Evolutionary conservation across 2,797 vertebrate species (phyloP).

Genomic region (Anguilla marmorata): DNA sequence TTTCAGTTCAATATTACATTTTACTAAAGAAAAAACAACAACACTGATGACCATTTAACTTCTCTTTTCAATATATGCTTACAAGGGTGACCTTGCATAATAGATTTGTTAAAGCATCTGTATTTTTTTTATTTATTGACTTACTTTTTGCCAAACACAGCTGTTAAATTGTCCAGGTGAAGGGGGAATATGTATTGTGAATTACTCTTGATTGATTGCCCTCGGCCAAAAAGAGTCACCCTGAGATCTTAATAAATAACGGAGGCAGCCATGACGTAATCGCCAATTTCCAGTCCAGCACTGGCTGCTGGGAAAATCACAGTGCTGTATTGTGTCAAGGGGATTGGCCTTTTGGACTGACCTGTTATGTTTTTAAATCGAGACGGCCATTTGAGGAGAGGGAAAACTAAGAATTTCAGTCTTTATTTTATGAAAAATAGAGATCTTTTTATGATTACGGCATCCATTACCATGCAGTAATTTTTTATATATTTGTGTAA

Average conservation of each 20-base stretch:
- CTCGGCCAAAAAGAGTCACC: neutral
- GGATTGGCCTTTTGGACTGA: neutral
- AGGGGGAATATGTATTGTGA: neutral
- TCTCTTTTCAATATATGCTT: neutral
- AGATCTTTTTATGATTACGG: neutral
- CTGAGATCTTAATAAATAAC: conserved; percentile 7
- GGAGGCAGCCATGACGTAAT: neutral
- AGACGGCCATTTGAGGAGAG: neutral
- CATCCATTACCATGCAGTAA: neutral
- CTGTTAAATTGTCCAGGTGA: conserved; percentile 6
- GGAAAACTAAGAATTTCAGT: neutral
- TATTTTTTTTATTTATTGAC: neutral
- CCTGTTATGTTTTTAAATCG: neutral
- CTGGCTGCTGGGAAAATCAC: neutral
- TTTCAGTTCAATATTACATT: neutral
- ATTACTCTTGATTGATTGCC: conserved; percentile 8
- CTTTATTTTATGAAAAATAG: neutral
- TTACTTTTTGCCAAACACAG: neutral
- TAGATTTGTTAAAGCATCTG: neutral
- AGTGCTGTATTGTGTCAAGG: neutral
- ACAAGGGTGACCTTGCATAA: neutral
- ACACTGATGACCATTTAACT: neutral
- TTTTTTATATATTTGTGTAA: too few relatives aligned
- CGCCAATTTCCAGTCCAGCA: neutral
- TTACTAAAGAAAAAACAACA: neutral